phyloP scores from a whole-genome alignment of 2,888 invertebrate species.

The Dryobotodes eremita region DNA sequence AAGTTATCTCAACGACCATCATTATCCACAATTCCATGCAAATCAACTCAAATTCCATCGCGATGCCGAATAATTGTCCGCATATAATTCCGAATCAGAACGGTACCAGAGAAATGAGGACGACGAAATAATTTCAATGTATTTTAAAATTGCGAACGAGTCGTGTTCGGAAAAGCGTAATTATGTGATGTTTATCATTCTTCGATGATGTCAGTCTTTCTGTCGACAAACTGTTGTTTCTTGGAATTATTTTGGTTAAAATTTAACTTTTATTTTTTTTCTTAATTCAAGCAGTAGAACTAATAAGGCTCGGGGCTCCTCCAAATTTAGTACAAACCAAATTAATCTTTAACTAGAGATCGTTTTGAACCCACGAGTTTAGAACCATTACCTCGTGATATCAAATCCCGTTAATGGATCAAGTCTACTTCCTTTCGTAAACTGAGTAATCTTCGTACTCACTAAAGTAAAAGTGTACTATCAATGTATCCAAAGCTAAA shows the following conservation, averaged over 20 bases:
- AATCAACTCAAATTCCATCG: slow-evolving; percentile 48
- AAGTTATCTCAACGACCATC: slow-evolving; percentile 25
- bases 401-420: neutral
- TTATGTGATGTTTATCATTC: slow-evolving; percentile 2
- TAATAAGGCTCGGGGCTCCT: neutral
- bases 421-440: neutral
- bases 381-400: neutral
- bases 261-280: neutral
- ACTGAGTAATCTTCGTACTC: neutral
- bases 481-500: neutral
- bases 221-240: neutral
- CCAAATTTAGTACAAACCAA: neutral
- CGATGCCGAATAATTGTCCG: slow-evolving; percentile 53
- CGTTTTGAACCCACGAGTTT: neutral
- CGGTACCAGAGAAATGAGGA: slow-evolving; percentile 26
- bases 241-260: neutral
- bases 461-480: neutral
- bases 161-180: neutral
- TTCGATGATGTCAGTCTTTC: neutral
- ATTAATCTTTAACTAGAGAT: neutral
- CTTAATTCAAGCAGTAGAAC: neutral
- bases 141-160: slow-evolving; percentile 37
- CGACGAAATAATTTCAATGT: slow-evolving; percentile 41
- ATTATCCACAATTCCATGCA: slow-evolving; percentile 52
- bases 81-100: slow-evolving; percentile 31